Conservation (phyloP, 1,140 invertebrate species). For the Eupeodes corollae region DNA sequence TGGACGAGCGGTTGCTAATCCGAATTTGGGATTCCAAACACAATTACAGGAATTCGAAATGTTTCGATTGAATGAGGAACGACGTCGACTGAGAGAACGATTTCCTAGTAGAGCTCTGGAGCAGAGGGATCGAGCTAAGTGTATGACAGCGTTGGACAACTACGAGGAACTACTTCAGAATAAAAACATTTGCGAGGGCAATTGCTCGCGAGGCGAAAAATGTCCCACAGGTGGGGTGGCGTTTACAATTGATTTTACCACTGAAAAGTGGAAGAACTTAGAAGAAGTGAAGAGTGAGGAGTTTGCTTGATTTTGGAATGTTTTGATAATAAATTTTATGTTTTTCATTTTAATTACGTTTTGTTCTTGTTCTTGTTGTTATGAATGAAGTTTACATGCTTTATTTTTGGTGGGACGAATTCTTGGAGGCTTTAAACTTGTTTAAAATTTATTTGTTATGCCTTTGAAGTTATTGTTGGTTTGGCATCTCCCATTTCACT, state of each 20-base stretch:
- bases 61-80: conserved; percentile 69
- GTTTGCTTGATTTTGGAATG: too few species aligned
- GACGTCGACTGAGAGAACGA: conserved; percentile 67
- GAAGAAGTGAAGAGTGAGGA: too few species aligned
- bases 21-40: conserved; percentile 88
- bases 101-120: conserved; percentile 67
- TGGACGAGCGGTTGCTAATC: conserved; percentile 82
- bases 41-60: conserved; percentile 88
- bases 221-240: conserved; percentile 61
- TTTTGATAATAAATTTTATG: too few species aligned
- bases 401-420: too few species aligned
- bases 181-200: conserved; percentile 71
- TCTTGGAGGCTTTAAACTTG: too few species aligned
- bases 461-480: too few species aligned
- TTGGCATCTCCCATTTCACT: too few species aligned
- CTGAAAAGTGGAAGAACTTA: conserved; percentile 4
- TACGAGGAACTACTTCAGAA: conserved; percentile 69
- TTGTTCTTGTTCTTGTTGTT: too few species aligned
- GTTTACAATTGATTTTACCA: conserved; percentile 38
- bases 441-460: too few species aligned
- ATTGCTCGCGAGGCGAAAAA: conserved; percentile 68
- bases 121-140: conserved; percentile 63
- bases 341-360: too few species aligned
- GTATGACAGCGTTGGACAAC: conserved; percentile 60
- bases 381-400: too few species aligned